Conservation (phyloP, 1,140 invertebrate species). For the Protaetia brevitarsis region DNA sequence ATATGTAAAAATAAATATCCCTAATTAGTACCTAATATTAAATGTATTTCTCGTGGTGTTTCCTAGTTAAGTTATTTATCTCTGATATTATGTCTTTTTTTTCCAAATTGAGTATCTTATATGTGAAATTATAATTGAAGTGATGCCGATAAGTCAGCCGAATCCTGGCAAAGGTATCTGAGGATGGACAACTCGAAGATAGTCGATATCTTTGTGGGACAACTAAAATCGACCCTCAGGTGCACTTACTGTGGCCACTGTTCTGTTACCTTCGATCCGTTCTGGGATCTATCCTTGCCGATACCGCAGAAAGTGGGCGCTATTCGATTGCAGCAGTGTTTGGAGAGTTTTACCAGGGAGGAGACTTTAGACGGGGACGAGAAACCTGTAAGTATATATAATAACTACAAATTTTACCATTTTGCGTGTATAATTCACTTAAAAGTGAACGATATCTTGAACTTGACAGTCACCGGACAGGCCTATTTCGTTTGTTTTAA, state of each 20-base stretch:
- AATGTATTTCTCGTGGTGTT: too few relatives aligned
- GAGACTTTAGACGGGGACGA: slow-evolving; percentile 92
- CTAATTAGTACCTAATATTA: too few relatives aligned
- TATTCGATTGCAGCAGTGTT: slow-evolving; percentile 75
- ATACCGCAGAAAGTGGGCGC: slow-evolving; percentile 73
- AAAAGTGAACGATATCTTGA: too few relatives aligned
- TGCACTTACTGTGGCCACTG: slow-evolving; percentile 88
- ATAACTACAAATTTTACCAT: too few relatives aligned
- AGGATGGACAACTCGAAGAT: slow-evolving; percentile 83
- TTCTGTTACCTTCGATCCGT: slow-evolving; percentile 93
- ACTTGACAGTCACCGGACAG: too few relatives aligned
- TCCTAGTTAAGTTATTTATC: too few relatives aligned
- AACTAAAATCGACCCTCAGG: slow-evolving; percentile 87
- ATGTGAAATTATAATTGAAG: slow-evolving; percentile 48
- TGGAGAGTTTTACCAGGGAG: slow-evolving; percentile 87
- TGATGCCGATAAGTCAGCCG: slow-evolving; percentile 76
- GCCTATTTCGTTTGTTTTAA: too few relatives aligned
- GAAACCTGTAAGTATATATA: slow-evolving; percentile 81
- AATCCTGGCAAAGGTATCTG: slow-evolving; percentile 87
- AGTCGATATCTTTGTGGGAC: slow-evolving; percentile 93
- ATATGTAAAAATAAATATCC: too few relatives aligned
- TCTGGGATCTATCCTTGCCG: slow-evolving; percentile 86
- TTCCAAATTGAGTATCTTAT: too few relatives aligned
- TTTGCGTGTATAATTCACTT: too few relatives aligned
- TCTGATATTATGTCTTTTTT: too few relatives aligned